Evolutionary conservation across 2,113 vertebrate species (phyloP), one percentile per base, ranked within the genome.

Genomic region (Malurus elegans): DNA sequence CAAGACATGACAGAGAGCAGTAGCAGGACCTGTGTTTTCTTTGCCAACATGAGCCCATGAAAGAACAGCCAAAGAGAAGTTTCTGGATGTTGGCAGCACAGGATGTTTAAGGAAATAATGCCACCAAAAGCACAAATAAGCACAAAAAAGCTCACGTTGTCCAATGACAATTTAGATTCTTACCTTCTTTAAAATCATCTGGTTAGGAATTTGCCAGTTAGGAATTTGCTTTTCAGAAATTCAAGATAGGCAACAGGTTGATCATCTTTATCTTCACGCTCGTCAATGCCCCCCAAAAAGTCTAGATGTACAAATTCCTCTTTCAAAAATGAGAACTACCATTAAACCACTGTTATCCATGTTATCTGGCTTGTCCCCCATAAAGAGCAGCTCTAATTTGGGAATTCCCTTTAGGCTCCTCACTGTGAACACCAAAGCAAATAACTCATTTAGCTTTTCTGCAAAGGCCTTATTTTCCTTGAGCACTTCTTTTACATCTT

Each of bases 401-500:
- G 90, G 88, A 97, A 92, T 83, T 96, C 94, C 95, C 95, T 96
- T 38, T 83, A 80, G 96, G 95, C 50, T 95, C 28, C 86, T 90
- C 67, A 78, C 32, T 86, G 47, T 62, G 81, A 96, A 90, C 90
- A 94, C 92, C 88, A 97, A 92, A 95, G 88, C 71, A 95, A 96
- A 95, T 92, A 95, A 95, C 76, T 96, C 75, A 96, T 97, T 97
- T 94, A 90, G 86, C 67, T 95, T 94, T 96, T 92, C 92, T 92
- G 79, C 71, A 90, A 92, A 93, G 79, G 70, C 71, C 75, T 88
- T 92, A 73, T 83, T 97, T 97, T 96, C 94, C 94, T 96, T 93
- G 90, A 94, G 95, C 90, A 90, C 71, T 95, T 94, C 89, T 96
- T 96, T 93, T 96, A 95, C 96, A 96, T 96, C 95, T 93, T 95